phyloP scores from a whole-genome alignment of 64 coral and sea anemone species.

The Montipora cactus region DNA sequence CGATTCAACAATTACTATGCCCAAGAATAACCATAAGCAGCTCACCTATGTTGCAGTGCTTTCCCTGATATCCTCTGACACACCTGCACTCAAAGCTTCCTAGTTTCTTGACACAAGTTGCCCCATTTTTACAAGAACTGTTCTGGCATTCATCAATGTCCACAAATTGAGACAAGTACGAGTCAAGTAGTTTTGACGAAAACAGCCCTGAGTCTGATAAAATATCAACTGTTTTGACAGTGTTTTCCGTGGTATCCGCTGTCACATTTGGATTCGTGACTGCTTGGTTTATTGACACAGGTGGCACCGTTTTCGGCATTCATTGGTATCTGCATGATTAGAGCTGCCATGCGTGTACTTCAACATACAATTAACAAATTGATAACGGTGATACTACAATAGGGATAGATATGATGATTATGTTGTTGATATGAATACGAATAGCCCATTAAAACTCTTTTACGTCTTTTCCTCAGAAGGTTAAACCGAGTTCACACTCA shows the following conservation, averaged over 20 bases:
- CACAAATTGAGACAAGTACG: background rate
- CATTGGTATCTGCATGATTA: conserved; percentile 27
- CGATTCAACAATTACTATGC: no score
- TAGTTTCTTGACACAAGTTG: conserved; percentile 11
- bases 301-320: conserved; percentile 72
- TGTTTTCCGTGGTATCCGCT: conserved; percentile 51
- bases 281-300: conserved; percentile 56
- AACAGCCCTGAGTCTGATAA: no score
- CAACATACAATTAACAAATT: no score
- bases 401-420: no score
- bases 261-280: conserved; percentile 50
- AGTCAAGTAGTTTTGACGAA: no score
- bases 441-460: no score
- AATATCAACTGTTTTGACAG: background rate
- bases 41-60: background rate
- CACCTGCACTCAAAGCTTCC: conserved; percentile 2
- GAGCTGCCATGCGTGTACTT: no score
- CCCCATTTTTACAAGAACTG: conserved; percentile 30
- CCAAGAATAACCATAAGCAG: no score
- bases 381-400: no score
- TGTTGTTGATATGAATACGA: no score
- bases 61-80: background rate
- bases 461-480: no score
- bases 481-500: no score
- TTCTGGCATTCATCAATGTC: conserved; percentile 20